Percentiles rank a stretch among this genome's conserved stretches.
These are phyloP conservation scores for Nibea albiflora DNA, from an alignment of 2,113 vertebrate genomes.

Conservation along the genomic window DNA sequence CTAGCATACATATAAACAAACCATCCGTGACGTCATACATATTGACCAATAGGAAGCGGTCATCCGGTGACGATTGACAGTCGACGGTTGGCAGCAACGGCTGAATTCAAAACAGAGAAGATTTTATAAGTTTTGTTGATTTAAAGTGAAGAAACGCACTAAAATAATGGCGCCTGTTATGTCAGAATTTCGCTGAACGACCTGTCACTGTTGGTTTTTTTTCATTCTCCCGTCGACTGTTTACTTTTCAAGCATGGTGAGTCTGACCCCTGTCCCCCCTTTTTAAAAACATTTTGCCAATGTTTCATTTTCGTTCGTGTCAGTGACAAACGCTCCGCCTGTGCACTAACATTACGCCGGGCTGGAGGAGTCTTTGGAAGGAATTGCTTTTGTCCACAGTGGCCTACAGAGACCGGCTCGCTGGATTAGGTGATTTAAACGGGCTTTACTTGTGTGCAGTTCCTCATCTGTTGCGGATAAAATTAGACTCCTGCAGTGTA, in stretches of 20 bases:
- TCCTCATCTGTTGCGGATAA: conserved; percentile 59
- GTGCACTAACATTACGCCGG: neutral
- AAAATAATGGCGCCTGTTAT: fast-evolving
- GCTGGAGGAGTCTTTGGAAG: neutral
- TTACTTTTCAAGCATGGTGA: conserved; percentile 68
- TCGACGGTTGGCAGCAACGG: neutral
- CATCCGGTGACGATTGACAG: conserved; percentile 9
- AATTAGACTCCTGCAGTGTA: conserved; percentile 65
- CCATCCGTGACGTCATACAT: conserved; percentile 35
- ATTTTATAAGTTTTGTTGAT: neutral
- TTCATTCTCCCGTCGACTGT: conserved; percentile 1
- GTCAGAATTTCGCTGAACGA: neutral
- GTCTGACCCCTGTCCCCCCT: conserved; percentile 46
- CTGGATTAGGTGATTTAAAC: conserved; percentile 72
- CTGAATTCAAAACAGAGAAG: conserved; percentile 22
- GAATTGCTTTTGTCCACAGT: conserved; percentile 29
- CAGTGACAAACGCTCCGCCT: neutral
- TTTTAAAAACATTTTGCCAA: too few relatives aligned
- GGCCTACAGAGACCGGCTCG: conserved; percentile 40
- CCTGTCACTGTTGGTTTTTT: neutral
- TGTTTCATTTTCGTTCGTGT: neutral
- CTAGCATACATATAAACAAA: neutral
- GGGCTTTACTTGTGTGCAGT: conserved; percentile 53
- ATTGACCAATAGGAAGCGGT: conserved; percentile 59
- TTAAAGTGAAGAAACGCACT: neutral